Conservation (phyloP, 2,888 invertebrate genomes). For the Caenorhabditis sp. region DNA sequence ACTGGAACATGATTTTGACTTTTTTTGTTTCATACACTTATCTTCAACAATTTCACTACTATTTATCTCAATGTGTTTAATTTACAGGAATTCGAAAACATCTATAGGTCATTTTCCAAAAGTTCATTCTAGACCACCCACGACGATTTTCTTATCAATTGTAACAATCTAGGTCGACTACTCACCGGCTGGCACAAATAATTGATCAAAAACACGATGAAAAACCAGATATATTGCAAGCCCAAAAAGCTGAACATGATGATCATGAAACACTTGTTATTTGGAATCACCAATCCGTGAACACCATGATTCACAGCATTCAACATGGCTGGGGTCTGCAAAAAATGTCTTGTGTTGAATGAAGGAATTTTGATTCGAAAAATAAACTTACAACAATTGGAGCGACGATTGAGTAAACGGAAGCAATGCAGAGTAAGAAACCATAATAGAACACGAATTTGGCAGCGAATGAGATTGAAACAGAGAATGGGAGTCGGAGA, state of each 20-base stretch:
- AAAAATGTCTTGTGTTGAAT: not conserved
- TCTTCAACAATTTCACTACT: too few relatives aligned
- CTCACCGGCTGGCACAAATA: constrained; percentile 58
- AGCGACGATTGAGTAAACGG: constrained; percentile 61
- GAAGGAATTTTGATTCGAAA: too few relatives aligned
- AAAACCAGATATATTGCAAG: constrained; percentile 63
- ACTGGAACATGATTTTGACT: too few relatives aligned
- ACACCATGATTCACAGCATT: constrained; percentile 48
- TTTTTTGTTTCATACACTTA: too few relatives aligned
- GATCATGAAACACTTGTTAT: constrained; percentile 54
- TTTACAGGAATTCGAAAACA: not conserved
- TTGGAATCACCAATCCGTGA: constrained; percentile 57
- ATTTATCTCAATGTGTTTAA: too few relatives aligned
- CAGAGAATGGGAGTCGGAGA: constrained; percentile 52
- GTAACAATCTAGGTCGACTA: not conserved
- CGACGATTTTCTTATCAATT: not conserved
- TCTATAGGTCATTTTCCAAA: not conserved
- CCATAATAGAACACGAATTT: constrained; percentile 67
- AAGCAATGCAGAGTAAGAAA: constrained; percentile 61
- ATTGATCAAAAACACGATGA: constrained; percentile 56
- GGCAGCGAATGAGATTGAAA: constrained; percentile 58
- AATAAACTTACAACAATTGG: constrained; percentile 53
- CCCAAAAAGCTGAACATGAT: constrained; percentile 64
- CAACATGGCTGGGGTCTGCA: constrained; percentile 61
- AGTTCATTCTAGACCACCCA: not conserved